phyloP scores from a whole-genome alignment of 2,888 invertebrate genomes.

The Watsonalla cultraria region DNA sequence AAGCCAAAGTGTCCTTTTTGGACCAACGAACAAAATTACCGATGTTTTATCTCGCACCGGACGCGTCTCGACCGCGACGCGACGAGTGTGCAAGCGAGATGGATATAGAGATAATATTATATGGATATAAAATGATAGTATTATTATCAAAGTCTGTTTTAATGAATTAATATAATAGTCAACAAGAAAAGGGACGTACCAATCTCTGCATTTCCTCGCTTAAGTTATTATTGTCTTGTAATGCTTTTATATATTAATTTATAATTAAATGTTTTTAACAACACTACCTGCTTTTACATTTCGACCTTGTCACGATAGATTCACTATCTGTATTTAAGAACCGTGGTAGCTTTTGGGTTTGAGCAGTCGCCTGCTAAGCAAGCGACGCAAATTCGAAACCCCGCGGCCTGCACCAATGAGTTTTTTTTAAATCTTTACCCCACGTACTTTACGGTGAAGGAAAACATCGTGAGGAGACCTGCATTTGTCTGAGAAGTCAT shows the following conservation, averaged over 20 bases:
- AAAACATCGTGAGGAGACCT: no score
- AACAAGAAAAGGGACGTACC: conserved; percentile 59
- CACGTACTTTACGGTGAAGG: no score
- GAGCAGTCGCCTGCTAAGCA: no score
- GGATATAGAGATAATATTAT: conserved; percentile 8
- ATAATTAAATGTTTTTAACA: conserved; percentile 70
- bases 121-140: conserved; percentile 5
- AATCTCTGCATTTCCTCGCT: conserved; percentile 72
- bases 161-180: conserved; percentile 37
- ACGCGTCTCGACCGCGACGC: conserved; percentile 49
- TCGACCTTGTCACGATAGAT: not conserved
- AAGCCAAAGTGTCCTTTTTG: conserved; percentile 38
- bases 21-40: conserved; percentile 23
- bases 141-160: conserved; percentile 44
- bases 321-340: no score
- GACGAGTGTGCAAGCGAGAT: conserved; percentile 37
- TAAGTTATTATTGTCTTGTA: conserved; percentile 66
- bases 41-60: conserved; percentile 31
- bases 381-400: no score
- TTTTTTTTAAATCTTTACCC: no score
- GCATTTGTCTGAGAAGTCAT: no score
- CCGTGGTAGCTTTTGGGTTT: no score
- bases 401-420: no score
- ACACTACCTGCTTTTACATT: conserved; percentile 15
- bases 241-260: conserved; percentile 73